These are phyloP conservation scores for Epizoanthus rinbou DNA, from an alignment of 92 coral and sea anemone species.

Conservation along the genomic window DNA sequence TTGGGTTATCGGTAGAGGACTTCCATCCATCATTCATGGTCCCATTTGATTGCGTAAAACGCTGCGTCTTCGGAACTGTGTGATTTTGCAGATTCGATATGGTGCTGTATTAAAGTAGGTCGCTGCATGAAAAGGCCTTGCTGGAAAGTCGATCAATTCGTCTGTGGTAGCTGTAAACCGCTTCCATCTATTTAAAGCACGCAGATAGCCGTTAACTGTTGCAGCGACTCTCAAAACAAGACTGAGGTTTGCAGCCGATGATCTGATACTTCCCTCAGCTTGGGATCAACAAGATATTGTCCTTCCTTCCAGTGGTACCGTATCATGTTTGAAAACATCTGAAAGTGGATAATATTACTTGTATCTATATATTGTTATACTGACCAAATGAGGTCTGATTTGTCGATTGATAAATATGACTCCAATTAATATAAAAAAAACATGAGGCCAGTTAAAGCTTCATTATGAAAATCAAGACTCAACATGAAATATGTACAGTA, in stretches of 20 bases:
- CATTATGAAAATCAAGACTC: no score
- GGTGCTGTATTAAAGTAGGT: slow-evolving; percentile 45
- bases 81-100: slow-evolving; percentile 43
- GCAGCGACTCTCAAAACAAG: slow-evolving; percentile 21
- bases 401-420: no score
- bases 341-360: neutral
- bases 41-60: slow-evolving; percentile 53
- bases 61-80: slow-evolving; percentile 50
- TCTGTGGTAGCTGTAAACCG: slow-evolving; percentile 18
- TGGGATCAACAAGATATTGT: neutral
- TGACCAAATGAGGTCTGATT: no score
- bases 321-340: slow-evolving; percentile 34
- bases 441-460: no score
- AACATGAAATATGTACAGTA: no score
- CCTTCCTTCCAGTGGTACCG: slow-evolving; percentile 20
- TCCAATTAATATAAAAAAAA: no score
- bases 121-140: slow-evolving; percentile 43
- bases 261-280: slow-evolving; percentile 18
- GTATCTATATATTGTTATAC: neutral
- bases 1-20: slow-evolving; percentile 24
- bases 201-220: slow-evolving; percentile 27
- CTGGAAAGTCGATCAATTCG: slow-evolving; percentile 24
- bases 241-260: slow-evolving; percentile 38
- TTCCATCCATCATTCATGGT: slow-evolving; percentile 32
- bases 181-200: slow-evolving; percentile 36